Evolutionary conservation across 1,140 invertebrate genomes (phyloP).

Genomic region (Tetramorium simillimum): DNA sequence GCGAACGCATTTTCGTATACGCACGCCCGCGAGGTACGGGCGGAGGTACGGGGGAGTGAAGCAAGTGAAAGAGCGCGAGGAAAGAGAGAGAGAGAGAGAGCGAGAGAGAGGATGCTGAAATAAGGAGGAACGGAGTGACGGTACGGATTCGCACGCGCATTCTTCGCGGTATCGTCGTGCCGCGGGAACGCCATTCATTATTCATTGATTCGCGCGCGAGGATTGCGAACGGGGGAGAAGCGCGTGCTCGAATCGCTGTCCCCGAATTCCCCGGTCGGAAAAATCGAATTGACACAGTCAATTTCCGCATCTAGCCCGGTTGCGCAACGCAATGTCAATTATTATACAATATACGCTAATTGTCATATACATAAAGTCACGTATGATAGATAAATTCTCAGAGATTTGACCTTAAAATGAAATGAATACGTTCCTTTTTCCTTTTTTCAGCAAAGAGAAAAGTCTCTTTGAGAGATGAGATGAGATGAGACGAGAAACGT

Average conservation of each 20-base stretch:
- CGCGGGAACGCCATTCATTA: slow-evolving; percentile 65
- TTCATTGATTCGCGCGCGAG: slow-evolving; percentile 56
- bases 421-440: neutral
- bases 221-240: neutral
- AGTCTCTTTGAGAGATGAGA: neutral
- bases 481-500: neutral
- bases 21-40: neutral
- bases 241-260: slow-evolving; percentile 1
- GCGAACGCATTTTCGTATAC: slow-evolving; percentile 65
- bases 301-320: neutral
- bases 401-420: neutral
- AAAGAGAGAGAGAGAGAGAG: neutral
- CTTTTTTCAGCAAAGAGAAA: neutral
- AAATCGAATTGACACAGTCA: slow-evolving; percentile 10
- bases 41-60: neutral
- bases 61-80: neutral
- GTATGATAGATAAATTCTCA: neutral
- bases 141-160: slow-evolving; percentile 41
- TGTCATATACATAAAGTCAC: neutral
- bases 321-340: neutral
- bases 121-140: neutral
- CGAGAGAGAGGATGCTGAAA: neutral
- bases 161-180: slow-evolving; percentile 54
- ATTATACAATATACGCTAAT: neutral
- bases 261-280: slow-evolving; percentile 32